Conservation (phyloP, 2,113 vertebrate genomes). For the Macrotis lagotis region DNA sequence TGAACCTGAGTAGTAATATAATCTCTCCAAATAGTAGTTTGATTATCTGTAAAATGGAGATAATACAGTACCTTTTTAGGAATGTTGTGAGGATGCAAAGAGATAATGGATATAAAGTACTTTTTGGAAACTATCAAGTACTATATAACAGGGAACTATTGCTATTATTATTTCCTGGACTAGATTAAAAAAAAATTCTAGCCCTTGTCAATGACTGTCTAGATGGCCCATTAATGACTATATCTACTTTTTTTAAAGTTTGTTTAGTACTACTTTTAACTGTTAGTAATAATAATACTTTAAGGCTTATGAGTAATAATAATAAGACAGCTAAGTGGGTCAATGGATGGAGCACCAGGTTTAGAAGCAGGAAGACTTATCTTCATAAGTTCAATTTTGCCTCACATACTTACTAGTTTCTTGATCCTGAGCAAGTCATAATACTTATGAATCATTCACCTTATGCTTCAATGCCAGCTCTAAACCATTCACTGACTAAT, state of each 20-base stretch:
- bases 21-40: background rate
- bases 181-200: background rate
- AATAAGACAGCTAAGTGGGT: background rate
- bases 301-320: too few relatives aligned
- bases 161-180: background rate
- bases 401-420: background rate
- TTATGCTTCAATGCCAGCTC: background rate
- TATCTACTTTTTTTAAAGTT: too few relatives aligned
- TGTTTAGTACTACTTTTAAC: background rate
- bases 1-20: background rate
- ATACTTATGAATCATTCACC: constrained; percentile 25
- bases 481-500: background rate
- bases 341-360: background rate
- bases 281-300: too few relatives aligned
- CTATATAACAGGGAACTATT: background rate
- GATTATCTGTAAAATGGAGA: background rate
- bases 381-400: background rate
- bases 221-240: background rate
- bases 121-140: background rate
- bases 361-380: background rate
- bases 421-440: background rate
- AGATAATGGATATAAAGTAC: too few relatives aligned
- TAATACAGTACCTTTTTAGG: too few relatives aligned
- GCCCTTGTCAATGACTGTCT: too few relatives aligned
- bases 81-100: too few relatives aligned